Evolutionary conservation across 2,113 vertebrate genomes (phyloP), one percentile per base, ranked within the genome.

Genomic region (Ramphastos sulfuratus): DNA sequence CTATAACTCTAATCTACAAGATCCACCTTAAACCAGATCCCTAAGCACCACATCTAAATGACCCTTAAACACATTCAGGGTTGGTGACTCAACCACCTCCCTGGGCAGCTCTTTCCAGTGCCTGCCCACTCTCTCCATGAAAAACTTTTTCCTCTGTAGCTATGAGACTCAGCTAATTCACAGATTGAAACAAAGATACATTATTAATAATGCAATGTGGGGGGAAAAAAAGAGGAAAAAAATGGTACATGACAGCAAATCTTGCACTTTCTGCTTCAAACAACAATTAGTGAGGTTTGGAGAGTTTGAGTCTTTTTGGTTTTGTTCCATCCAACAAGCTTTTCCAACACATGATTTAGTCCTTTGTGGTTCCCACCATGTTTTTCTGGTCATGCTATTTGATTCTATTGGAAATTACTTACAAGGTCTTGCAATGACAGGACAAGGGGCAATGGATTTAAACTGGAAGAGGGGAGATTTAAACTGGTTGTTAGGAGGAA

Each of bases 201-300:
- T 92, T 81, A 31, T 44, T 64, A 46, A 9, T 24, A 58, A 4
- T 5, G 5, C 17, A 46, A 46, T 17, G 19, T 48, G 46, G 37
- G 37, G 10, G 73, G 72, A 67, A 24, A 13, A 52, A 61, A 55
- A 56, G 9, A 28, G 37, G 2, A 9, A 55, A 82, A 71, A 39
- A 2, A 1, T 76, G 7, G 4, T 31, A 31, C 3, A 7, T 4
- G 2, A 44, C 37, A 61, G 5, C 39, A 75, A 80, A 55, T 31
- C 37, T 71, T 65, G 25, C 14, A 54, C 17, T 86, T 64, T 46
- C 13, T 27, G 19, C 59, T 52, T 83, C 21, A 88, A 88, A 58
- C 1, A 10, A 19, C 7, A n/a, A 8, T 50, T 28, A 25, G 5
- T 55, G 12, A 2, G 3, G 1, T 2, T 48, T 48, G 20, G 48